Percentiles rank a stretch among this genome's conserved stretches.
Conservation (phyloP, 2,888 invertebrate species). For the Neria commutata region DNA sequence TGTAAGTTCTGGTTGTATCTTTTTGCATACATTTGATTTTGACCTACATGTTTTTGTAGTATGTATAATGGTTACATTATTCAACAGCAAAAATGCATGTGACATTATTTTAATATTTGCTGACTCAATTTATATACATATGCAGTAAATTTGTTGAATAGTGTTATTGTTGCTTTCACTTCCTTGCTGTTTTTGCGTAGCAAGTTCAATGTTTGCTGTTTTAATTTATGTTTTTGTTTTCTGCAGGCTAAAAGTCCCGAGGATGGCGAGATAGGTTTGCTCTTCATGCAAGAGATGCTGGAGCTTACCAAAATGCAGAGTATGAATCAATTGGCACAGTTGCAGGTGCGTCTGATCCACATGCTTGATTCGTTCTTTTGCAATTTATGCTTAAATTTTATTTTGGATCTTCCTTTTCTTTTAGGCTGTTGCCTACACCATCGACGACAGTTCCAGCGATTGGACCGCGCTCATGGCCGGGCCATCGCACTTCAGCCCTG, state of each 20-base stretch:
- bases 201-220: not conserved
- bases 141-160: slow-evolving; percentile 16
- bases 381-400: not conserved
- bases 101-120: slow-evolving; percentile 11
- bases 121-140: slow-evolving; percentile 28
- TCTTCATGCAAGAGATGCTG: slow-evolving; percentile 97
- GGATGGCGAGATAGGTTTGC: slow-evolving; percentile 89
- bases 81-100: not conserved
- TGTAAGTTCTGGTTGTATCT: slow-evolving; percentile 74
- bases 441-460: slow-evolving; percentile 54
- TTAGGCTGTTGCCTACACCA: slow-evolving; percentile 61
- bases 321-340: slow-evolving; percentile 57
- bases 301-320: slow-evolving; percentile 79
- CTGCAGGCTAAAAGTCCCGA: slow-evolving; percentile 80
- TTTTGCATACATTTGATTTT: too few relatives aligned
- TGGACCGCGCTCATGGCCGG: slow-evolving; percentile 73
- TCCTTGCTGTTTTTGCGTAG: not conserved
- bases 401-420: slow-evolving; percentile 8
- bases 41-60: slow-evolving; percentile 9
- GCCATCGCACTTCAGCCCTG: slow-evolving; percentile 88
- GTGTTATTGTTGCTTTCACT: slow-evolving; percentile 10
- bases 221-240: slow-evolving; percentile 12
- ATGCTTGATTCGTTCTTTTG: not conserved
- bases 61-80: slow-evolving; percentile 12
- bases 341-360: slow-evolving; percentile 56